A percentile compares a stretch with the other conserved stretches of the same genome.
These are phyloP conservation scores for Tachina grossa DNA, from an alignment of 2,888 invertebrate genomes.

Conservation along the genomic window DNA sequence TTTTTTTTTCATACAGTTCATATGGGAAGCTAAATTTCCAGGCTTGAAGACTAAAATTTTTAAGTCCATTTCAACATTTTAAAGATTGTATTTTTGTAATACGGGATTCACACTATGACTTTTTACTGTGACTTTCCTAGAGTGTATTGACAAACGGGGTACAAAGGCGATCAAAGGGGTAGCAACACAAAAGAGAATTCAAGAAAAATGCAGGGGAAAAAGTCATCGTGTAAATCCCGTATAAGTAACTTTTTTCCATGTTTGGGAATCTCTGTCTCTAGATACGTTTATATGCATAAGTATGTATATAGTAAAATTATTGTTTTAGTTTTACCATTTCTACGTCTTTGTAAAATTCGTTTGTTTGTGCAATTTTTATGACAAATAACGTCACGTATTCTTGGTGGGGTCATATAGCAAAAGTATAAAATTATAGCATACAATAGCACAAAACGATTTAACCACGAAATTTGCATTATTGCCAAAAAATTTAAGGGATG, in stretches of 20 bases:
- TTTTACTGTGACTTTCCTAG: too few relatives aligned
- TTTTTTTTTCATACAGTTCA: too few relatives aligned
- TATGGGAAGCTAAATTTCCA: too few relatives aligned
- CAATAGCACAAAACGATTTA: conserved; percentile 48
- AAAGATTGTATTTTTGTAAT: too few relatives aligned
- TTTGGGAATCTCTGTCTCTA: conserved; percentile 20
- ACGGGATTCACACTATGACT: too few relatives aligned
- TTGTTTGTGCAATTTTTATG: conserved; percentile 51
- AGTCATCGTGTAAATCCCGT: too few relatives aligned
- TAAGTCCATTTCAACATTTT: too few relatives aligned
- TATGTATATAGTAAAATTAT: conserved; percentile 1
- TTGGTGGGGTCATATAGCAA: conserved; percentile 48
- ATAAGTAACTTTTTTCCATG: background rate
- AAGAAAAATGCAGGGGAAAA: too few relatives aligned
- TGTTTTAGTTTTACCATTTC: background rate
- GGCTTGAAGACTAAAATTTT: too few relatives aligned
- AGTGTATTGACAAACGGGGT: too few relatives aligned
- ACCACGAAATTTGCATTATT: conserved; percentile 58
- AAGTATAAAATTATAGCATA: conserved; percentile 45
- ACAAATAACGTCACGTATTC: conserved; percentile 67
- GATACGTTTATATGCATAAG: background rate
- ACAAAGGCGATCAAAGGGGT: too few relatives aligned
- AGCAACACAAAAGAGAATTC: too few relatives aligned
- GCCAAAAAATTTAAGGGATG: conserved; percentile 19
- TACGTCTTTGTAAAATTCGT: background rate